Conservation (phyloP, 2,888 invertebrate genomes). For the Phaonia tiefii region DNA sequence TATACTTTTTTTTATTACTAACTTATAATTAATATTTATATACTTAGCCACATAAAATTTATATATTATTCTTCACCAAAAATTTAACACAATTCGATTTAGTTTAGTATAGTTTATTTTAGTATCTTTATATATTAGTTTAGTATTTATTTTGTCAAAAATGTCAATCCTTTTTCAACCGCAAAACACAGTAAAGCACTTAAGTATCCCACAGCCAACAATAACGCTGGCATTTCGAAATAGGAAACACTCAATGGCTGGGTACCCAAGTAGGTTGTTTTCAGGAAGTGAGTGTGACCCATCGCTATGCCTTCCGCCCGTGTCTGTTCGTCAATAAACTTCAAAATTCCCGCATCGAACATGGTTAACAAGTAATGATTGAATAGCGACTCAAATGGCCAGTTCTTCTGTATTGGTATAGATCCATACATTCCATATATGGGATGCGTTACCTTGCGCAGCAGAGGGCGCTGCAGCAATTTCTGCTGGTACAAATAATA, state of each 20-base stretch:
- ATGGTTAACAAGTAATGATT: too few species aligned
- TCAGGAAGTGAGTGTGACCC: too few species aligned
- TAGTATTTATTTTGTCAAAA: too few species aligned
- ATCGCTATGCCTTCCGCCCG: conserved; percentile 62
- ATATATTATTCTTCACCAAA: too few species aligned
- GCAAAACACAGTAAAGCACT: conserved; percentile 4
- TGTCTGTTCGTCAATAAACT: conserved; percentile 20
- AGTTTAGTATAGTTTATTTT: too few species aligned
- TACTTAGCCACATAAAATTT: too few species aligned
- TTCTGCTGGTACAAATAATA: conserved; percentile 70
- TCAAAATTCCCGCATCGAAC: conserved; percentile 57
- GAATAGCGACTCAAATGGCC: conserved; percentile 62
- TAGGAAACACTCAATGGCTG: conserved; percentile 46
- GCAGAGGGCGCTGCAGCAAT: conserved; percentile 60
- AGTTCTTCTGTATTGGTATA: conserved; percentile 65
- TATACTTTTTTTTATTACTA: too few species aligned
- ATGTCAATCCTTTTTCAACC: too few species aligned
- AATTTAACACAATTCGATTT: too few species aligned
- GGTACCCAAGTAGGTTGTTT: conserved; percentile 26
- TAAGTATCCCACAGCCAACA: conserved; percentile 7
- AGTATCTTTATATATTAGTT: too few species aligned
- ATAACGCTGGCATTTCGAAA: conserved; percentile 47
- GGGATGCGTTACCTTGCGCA: conserved; percentile 52
- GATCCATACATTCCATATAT: conserved; percentile 58
- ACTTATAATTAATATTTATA: too few species aligned